These are phyloP conservation scores for Schizaphis graminum DNA, from an alignment of 2,888 invertebrate genomes.

Conservation along the genomic window DNA sequence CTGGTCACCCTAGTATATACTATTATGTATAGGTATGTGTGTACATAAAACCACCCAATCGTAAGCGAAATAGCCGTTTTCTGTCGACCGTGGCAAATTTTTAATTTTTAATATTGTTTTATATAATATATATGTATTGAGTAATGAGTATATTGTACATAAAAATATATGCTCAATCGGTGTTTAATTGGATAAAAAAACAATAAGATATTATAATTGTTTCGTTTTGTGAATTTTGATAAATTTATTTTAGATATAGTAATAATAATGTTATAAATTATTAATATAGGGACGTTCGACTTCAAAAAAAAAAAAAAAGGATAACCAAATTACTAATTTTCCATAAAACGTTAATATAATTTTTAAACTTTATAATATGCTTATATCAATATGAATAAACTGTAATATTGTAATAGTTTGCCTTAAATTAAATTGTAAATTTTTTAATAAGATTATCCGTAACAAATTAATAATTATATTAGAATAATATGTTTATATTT, in stretches of 20 bases:
- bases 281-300: background rate
- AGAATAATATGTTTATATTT: background rate
- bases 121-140: background rate
- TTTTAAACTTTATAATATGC: background rate
- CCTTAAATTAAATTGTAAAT: background rate
- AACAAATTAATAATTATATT: background rate
- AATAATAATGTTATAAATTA: background rate
- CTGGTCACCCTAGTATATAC: too few relatives aligned
- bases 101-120: background rate
- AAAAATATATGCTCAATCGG: background rate
- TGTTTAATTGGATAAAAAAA: background rate
- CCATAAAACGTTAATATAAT: background rate
- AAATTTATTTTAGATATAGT: background rate
- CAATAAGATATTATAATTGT: background rate
- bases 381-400: background rate
- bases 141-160: background rate
- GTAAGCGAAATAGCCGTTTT: background rate
- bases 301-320: background rate
- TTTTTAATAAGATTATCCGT: background rate
- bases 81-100: background rate
- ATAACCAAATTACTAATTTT: background rate
- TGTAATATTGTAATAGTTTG: background rate
- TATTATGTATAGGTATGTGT: background rate
- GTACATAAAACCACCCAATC: background rate
- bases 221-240: background rate